Conservation (phyloP, 2,113 vertebrate genomes). For the Hippocampus guttulatus region DNA sequence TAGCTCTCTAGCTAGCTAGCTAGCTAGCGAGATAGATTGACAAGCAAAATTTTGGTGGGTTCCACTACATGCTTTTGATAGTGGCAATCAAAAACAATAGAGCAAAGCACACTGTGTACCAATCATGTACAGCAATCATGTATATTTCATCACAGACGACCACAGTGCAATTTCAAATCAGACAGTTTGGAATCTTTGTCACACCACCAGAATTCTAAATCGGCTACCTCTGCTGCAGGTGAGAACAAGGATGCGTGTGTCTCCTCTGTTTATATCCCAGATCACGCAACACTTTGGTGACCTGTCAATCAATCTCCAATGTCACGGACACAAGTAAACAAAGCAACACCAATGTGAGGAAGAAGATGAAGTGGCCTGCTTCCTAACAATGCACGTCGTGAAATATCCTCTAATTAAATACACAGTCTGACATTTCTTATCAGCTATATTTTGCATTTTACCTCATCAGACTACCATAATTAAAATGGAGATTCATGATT, state of each 20-base stretch:
- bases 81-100: too few relatives aligned
- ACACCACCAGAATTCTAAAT: neutral
- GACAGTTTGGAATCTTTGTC: neutral
- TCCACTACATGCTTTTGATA: too few relatives aligned
- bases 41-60: too few relatives aligned
- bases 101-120: too few relatives aligned
- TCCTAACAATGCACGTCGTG: neutral
- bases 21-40: too few relatives aligned
- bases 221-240: neutral
- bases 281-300: neutral
- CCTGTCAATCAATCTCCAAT: conserved; percentile 6
- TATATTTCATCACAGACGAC: neutral
- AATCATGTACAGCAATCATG: neutral
- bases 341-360: neutral
- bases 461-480: neutral
- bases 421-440: neutral
- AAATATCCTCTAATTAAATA: neutral
- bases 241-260: neutral
- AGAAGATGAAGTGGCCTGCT: neutral
- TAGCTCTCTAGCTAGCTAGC: too few relatives aligned
- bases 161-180: neutral
- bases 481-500: neutral
- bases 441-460: neutral
- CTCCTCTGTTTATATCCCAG: neutral
- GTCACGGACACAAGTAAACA: conserved; percentile 1